Base-by-base conservation (phyloP, 2,888 invertebrate species). In the Anthrax anthrax region DNA sequence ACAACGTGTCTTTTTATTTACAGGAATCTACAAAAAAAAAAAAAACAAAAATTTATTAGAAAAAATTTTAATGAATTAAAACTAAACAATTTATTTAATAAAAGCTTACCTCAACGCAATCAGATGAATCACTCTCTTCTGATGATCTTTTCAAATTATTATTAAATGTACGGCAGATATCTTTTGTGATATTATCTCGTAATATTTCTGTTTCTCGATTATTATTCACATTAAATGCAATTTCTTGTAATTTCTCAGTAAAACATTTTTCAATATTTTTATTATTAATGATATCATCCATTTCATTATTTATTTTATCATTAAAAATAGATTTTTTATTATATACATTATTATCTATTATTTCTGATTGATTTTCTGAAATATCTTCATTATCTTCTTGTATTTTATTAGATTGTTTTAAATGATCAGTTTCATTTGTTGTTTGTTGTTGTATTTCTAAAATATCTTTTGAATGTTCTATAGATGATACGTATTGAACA, bases 21-120 rank as follows among this genome's bases (percentile, higher is more conserved):
- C 32, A 16, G 43, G 38, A 39, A 23, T 27, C 46, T 46, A 37
- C 27, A 39, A 18, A 43, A 23, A 17, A 17, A 69, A 42, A 17
- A 27, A 16, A n/a, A 27, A 23, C 14, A 37, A 23, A 23, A 17
- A 43, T 5, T n/a, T 17, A 69, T 50, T 70, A 69, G 50, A 69
- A 57, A 57, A 69, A 69, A 23, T 23, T 36, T 14, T 36, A 36
- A 36, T 14, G 1, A 36, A 36, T 43, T 16, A 3, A 18, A 14
- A 34, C 14, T 34, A 14, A 10, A 3, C 4, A 4, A 39, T 39
- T 18, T n/a, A 44, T 8, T 18, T 19, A 16, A 18, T n/a, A 14
- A 34, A 36, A n/a, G 40, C 8, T 36, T 46, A 46, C 46, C 42
- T 46, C 46, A 9, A 37, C 19, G 27, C 18, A 37, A 37, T 27